A percentile compares a stretch with the other conserved stretches of the same genome.
Evolutionary conservation across 2,113 vertebrate genomes (phyloP).

Genomic region (Trogon surrucura): DNA sequence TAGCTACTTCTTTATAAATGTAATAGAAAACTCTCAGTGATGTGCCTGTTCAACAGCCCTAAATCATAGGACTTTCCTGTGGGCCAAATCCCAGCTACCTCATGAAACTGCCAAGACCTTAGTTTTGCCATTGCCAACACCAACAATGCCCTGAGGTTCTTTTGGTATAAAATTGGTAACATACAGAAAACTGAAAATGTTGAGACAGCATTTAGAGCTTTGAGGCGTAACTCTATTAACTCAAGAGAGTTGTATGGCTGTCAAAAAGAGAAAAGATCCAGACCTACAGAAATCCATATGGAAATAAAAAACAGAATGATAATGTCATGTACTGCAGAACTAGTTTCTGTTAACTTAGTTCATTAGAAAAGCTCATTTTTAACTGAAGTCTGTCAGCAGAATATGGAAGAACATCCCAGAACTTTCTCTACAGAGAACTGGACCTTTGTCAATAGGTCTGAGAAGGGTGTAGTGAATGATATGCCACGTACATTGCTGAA

Average conservation of each 20-base stretch:
- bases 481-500: background rate
- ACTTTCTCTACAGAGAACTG: background rate
- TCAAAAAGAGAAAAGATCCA: conserved; percentile 15
- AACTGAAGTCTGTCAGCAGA: background rate
- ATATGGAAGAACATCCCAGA: background rate
- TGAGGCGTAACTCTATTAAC: background rate
- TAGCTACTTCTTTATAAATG: background rate
- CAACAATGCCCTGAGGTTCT: background rate
- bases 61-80: background rate
- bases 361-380: conserved; percentile 6
- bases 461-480: background rate
- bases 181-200: conserved; percentile 1
- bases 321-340: background rate
- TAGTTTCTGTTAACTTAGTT: background rate
- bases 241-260: background rate
- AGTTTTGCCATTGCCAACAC: conserved; percentile 10
- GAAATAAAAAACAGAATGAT: background rate
- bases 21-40: background rate
- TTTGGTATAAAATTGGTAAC: background rate
- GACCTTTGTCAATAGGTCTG: background rate
- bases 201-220: background rate
- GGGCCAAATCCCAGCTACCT: background rate
- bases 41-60: background rate
- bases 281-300: background rate
- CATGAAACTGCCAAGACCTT: conserved; percentile 32